These are phyloP conservation scores for Solenopsis fugax DNA, from an alignment of 1,140 invertebrate species.

Conservation along the genomic window DNA sequence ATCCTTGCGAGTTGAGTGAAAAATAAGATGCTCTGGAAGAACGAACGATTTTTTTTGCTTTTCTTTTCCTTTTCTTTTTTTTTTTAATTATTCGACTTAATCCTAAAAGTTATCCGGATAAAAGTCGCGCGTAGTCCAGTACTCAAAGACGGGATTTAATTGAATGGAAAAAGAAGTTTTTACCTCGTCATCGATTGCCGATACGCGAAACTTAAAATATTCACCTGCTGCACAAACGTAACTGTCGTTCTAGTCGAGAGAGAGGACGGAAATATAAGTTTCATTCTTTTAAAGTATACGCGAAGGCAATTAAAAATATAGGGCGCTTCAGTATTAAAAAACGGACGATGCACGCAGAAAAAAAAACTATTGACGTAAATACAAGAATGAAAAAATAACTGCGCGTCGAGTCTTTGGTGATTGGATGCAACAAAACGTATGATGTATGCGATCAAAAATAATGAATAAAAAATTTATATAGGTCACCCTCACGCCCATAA, in stretches of 20 bases:
- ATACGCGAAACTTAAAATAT: slow-evolving; percentile 51
- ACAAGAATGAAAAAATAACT: slow-evolving; percentile 50
- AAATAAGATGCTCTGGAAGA: slow-evolving; percentile 33
- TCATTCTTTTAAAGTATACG: slow-evolving; percentile 42
- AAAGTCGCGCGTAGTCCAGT: slow-evolving; percentile 66
- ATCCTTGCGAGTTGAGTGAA: slow-evolving; percentile 46
- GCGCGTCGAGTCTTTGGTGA: slow-evolving; percentile 53
- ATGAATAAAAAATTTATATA: slow-evolving; percentile 49
- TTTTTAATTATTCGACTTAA: slow-evolving; percentile 64
- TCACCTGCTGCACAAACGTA: slow-evolving; percentile 40
- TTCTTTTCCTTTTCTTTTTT: background rate
- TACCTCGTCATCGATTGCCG: slow-evolving; percentile 49
- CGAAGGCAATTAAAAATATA: slow-evolving; percentile 54
- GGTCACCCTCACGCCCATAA: slow-evolving; percentile 7
- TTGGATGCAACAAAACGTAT: slow-evolving; percentile 34
- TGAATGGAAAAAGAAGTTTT: slow-evolving; percentile 53
- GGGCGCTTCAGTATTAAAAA: slow-evolving; percentile 45
- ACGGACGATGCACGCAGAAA: slow-evolving; percentile 14
- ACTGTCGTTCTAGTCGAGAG: slow-evolving; percentile 41
- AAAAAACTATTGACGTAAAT: slow-evolving; percentile 38
- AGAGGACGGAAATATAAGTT: slow-evolving; percentile 53
- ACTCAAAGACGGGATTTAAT: slow-evolving; percentile 53
- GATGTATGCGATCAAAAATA: slow-evolving; percentile 38
- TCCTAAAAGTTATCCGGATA: slow-evolving; percentile 70
- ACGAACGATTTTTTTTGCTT: slow-evolving; percentile 30